Base-by-base conservation (phyloP, 2,113 vertebrate species). In the Taurulus bubalis region DNA sequence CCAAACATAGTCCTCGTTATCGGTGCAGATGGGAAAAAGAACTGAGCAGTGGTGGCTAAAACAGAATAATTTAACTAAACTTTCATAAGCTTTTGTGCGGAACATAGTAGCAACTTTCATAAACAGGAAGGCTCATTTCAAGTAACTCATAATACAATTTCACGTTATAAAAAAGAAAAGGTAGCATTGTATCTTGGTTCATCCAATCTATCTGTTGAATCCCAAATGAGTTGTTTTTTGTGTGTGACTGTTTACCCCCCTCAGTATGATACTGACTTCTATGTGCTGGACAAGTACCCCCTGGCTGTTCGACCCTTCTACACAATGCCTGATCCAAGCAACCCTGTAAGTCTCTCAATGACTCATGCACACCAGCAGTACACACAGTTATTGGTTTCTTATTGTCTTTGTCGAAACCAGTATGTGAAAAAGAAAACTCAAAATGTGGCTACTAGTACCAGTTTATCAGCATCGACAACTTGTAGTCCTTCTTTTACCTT, bases 181-280 rank as follows among this genome's bases (percentile, higher is more conserved):
- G 1, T 28, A 26, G 9, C 5, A 1, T 11, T 62, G 9, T 63
- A n/a, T n/a, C 11, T 60, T 24, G 28, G 26, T 26, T 53, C 3
- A 32, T 67, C 20, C 22, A 24, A 42, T 3, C 6, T 10, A 16
- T 56, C 18, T 63, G 16, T 8, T 70, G 7, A 16, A 40, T 64
- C 34, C 30, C 28, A 18, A 47, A n/a, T 40, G 22, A 67, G 10
- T n/a, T n/a, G 47, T 4, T 58, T 24, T 28, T 47, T 5, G 30
- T 56, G n/a, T 7, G 14, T 79, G n/a, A 22, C 8, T 34, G 8
- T 32, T 38, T 56, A 0, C 6, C n/a, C 11, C 6, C 82, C 85
- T 30, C 89, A 99, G 98, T 99, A 99, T 12, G 98, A 99, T 82
- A 99, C 98, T 0, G 98, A 99, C 91, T 99, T 99, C 94, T 99